Percentiles rank a stretch among this genome's conserved stretches.
Conservation (phyloP, 2,888 invertebrate species). For the Pachliopta kotzebuea region DNA sequence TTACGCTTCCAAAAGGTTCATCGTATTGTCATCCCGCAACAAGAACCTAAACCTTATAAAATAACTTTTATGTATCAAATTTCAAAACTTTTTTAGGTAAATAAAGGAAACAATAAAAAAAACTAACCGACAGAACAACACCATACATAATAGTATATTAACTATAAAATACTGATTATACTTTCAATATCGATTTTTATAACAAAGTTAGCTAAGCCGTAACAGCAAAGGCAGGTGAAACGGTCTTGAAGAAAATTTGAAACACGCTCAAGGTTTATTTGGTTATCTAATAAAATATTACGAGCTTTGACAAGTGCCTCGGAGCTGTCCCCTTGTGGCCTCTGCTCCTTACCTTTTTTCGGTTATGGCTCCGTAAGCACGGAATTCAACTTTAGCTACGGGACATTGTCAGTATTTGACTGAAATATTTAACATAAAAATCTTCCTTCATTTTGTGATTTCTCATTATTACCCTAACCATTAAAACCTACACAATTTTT, state of each 20-base stretch:
- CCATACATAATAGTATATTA: no score
- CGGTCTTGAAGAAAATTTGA: constrained; percentile 50
- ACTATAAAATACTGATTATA: not conserved
- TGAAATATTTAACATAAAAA: constrained; percentile 20
- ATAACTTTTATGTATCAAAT: no score
- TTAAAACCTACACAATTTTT: not conserved
- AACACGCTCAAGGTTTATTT: constrained; percentile 66
- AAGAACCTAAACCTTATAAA: no score
- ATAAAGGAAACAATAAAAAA: no score
- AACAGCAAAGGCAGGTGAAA: constrained; percentile 36
- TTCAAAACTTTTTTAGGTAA: no score
- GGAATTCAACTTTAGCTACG: constrained; percentile 34
- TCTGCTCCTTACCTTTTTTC: constrained; percentile 55
- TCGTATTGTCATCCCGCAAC: not conserved
- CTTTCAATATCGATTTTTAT: constrained; percentile 2
- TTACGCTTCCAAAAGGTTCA: constrained; percentile 20
- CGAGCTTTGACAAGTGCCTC: constrained; percentile 75
- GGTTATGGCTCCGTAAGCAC: constrained; percentile 59
- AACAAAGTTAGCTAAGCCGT: constrained; percentile 3
- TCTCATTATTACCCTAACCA: not conserved
- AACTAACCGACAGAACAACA: no score
- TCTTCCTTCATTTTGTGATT: constrained; percentile 3
- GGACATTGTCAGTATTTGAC: constrained; percentile 30
- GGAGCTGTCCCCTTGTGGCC: constrained; percentile 62
- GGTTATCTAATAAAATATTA: constrained; percentile 80